Evolutionary conservation across 2,888 invertebrate species (phyloP).

Genomic region (Caenorhabditis sp.): DNA sequence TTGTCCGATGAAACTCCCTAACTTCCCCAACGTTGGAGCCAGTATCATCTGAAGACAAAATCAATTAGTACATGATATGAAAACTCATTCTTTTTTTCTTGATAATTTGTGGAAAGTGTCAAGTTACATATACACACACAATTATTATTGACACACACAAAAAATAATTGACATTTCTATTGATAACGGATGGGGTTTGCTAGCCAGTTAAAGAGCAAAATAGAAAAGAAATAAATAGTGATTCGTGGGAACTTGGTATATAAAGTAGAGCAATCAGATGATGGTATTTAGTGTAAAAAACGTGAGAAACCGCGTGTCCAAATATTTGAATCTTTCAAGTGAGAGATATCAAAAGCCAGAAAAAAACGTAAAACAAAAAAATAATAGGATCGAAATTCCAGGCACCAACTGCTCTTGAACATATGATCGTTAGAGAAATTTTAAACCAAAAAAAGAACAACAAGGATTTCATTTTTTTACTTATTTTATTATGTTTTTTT

Average conservation of each 20-base stretch:
- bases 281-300: not conserved
- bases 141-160: not conserved
- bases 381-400: not conserved
- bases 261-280: not conserved
- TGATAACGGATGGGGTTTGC: not conserved
- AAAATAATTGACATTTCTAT: not conserved
- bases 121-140: not conserved
- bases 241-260: not conserved
- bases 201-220: not conserved
- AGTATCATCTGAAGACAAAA: conserved; percentile 35
- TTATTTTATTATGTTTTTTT: not conserved
- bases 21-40: conserved; percentile 29
- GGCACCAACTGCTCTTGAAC: not conserved
- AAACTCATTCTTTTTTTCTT: not conserved
- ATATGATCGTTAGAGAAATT: not conserved
- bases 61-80: not conserved
- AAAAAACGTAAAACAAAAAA: not conserved
- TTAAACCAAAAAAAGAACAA: not conserved
- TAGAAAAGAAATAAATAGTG: not conserved
- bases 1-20: conserved; percentile 26
- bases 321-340: not conserved
- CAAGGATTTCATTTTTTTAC: not conserved
- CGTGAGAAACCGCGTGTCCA: not conserved
- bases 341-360: not conserved
- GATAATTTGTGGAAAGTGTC: not conserved